These are phyloP conservation scores for Polyergus mexicanus DNA, from an alignment of 1,140 invertebrate species.

Conservation along the genomic window DNA sequence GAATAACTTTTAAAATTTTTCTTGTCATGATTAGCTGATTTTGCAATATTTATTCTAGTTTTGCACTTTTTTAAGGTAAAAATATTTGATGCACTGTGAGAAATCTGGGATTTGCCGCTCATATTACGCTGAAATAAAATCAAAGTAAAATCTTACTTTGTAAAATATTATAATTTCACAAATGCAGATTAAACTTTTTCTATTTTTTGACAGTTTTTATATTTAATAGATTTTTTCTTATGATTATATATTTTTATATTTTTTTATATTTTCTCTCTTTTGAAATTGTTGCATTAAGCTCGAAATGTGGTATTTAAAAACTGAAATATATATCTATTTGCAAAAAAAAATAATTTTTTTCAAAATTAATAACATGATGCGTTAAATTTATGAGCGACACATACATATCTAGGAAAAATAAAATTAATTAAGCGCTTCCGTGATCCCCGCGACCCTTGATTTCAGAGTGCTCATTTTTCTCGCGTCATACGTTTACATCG, in stretches of 20 bases:
- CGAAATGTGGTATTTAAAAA: neutral
- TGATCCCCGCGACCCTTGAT: constrained; percentile 54
- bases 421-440: constrained; percentile 60
- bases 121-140: neutral
- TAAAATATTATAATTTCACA: neutral
- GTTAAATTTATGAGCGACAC: constrained; percentile 44
- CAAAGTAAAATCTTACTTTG: neutral
- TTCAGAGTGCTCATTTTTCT: constrained; percentile 71
- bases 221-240: neutral
- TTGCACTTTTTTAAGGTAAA: neutral
- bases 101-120: neutral
- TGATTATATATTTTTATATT: neutral
- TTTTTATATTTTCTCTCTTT: neutral
- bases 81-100: neutral
- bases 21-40: neutral
- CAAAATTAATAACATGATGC: constrained; percentile 20
- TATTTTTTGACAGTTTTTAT: neutral
- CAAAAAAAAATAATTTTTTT: neutral
- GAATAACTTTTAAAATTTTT: neutral
- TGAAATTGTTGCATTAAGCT: neutral
- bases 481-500: constrained; percentile 66
- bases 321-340: neutral
- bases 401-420: constrained; percentile 26
- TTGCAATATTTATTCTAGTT: neutral
- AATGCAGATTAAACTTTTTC: neutral